Base-by-base conservation (phyloP, 2,113 vertebrate genomes). In the Ophiodon elongatus region DNA sequence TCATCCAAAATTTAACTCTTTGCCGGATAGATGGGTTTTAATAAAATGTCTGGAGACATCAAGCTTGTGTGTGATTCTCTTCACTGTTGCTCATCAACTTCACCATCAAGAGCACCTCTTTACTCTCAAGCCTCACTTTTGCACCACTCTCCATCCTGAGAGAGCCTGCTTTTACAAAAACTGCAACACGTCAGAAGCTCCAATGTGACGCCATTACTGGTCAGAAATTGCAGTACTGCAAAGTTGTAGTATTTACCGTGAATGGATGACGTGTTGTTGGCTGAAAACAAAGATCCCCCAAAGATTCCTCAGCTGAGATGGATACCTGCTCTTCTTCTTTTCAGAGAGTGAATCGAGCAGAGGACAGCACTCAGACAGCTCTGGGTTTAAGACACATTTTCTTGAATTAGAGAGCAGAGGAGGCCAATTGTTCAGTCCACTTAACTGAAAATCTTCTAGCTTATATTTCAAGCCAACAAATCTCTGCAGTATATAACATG, bases 71-170 rank as follows among this genome's bases (percentile, higher is more conserved):
- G 11, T n/a, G 41, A 31, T 23, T 33, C 9, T 45, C 35, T 64
- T 17, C 31, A 19, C 33, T 2, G 33, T 78, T 25, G 85, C 27
- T 82, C 82, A 68, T 68, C 37, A 9, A 10, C n/a, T 47, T 76
- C 41, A 79, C 19, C 54, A 33, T 65, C 43, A 62, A 77, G 73
- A 79, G 76, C 52, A 3, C 52, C 66, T 83, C 66, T 86, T 65
- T 57, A 72, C 27, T 80, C 39, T 88, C 21, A 84, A 72, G 76
- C 39, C n/a, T 57, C 75, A 70, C 54, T 84, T 72, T 72, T 62
- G 14, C 8, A 4, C 6, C 57, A 37, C 65, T 80, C 41, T 15
- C 50, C 39, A 6, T 14, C 10, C 37, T 3, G 2, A 43, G n/a
- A 80, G 15, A 56, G 29, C 63, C 17, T 3, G 23, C 45, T 13